Evolutionary conservation across 2,797 vertebrate species (phyloP), one percentile per base, ranked within the genome.

Genomic region (Myripristis murdjan): DNA sequence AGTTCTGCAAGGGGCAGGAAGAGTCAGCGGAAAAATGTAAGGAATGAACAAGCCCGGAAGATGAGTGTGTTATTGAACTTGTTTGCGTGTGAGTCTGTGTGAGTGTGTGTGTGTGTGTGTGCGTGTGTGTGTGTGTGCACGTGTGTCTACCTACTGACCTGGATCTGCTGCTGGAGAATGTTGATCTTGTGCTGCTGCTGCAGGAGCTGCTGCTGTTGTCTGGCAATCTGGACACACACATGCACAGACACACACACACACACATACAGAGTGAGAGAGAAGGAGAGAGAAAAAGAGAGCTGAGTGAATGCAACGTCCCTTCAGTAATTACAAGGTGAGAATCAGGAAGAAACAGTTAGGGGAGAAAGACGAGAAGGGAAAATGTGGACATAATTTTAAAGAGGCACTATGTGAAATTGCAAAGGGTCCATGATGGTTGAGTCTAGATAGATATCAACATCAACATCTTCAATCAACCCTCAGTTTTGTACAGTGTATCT

Each of bases 131-230:
- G 16, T 1, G 46, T 41, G 49, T 16, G n/a, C 12, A 35, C 16
- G 59, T 55, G 37, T 15, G 47, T 43, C 70, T 46, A 73, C 24
- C 58, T 83, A 97, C 98, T 96, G 95, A 99, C 98, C 98, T 99
- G 98, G 94, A 99, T 99, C 96, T 99, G 98, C 93, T 99, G 98
- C 93, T 99, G 98, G 83, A 99, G 96, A 91, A 99, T 96, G 95
- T 99, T 99, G 96, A 99, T 99, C 95, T 99, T 99, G 96, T 99
- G 98, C 95, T 99, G 98, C 95, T 99, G 98, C 93, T 99, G 98
- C 91, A 99, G 94, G 91, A 99, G 97, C 93, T 99, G 98, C 93
- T 99, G 98, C 92, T 99, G 98, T 94, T 99, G 98, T 95, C 98
- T 96, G 83, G 98, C 98, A 86, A 99, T 99, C 98, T 99, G 92